Base-by-base conservation (phyloP, 2,797 vertebrate genomes). In the Sebastes kiyomatsui region DNA sequence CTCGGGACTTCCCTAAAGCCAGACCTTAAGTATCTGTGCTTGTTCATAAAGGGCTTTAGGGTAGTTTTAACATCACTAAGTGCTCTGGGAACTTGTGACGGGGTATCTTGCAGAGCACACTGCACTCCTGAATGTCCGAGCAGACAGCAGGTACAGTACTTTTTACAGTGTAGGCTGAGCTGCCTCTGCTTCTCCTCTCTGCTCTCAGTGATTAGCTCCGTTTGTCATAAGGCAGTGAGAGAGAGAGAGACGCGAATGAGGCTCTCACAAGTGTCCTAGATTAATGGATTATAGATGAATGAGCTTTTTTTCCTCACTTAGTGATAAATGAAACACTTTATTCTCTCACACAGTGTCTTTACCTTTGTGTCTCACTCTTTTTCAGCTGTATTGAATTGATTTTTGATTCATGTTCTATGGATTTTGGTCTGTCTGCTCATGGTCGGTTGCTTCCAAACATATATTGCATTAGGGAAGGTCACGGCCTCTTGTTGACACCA, bases 231-330 rank as follows among this genome's bases (percentile, higher is more conserved):
- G 32, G 86, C 80, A 88, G 87, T 74, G 87, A 93, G 87, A 82
- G 92, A 46, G 42, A 81, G 92, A 87, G 78, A 77, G 85, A 82
- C 35, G 22, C 7, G 66, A 88, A 72, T 3, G 42, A 72, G 80
- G 80, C 6, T 83, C 16, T 86, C 80, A 85, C 77, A 91, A 94
- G 91, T 89, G 91, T 91, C 88, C 82, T 80, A 91, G 91, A 95
- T 89, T 88, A 93, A 89, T 93, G 90, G 90, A 90, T 94, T 89
- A 88, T 77, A 84, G 84, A 90, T 86, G 85, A 91, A 91, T 89
- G 71, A 74, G 61, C 64, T 81, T 78, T 83, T 82, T 77, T 69
- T 33, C 33, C 70, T 30, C 68, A 73, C 72, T 83, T 42, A 35
- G 73, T 88, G 86, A 92, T 80, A 89, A 89, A 94, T 91, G 71